phyloP scores from a whole-genome alignment of 2,888 invertebrate species.

The Torymus aiolomorphi region DNA sequence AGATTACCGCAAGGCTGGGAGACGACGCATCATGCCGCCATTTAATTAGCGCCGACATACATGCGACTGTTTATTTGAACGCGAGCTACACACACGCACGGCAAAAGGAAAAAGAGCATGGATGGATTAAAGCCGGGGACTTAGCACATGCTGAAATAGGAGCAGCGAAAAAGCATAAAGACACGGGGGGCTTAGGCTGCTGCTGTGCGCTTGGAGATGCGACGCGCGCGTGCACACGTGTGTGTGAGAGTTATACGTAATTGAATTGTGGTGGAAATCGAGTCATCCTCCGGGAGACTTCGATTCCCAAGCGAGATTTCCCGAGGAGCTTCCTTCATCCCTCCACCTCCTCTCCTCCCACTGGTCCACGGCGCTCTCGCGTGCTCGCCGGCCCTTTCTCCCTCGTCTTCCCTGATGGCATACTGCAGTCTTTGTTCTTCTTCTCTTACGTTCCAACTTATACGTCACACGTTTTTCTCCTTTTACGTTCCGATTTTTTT shows the following conservation, averaged over 20 bases:
- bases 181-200: constrained; percentile 14
- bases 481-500: not conserved
- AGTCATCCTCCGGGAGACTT: constrained; percentile 62
- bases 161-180: constrained; percentile 22
- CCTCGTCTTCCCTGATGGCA: constrained; percentile 13
- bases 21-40: too few relatives aligned
- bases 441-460: not conserved
- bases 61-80: not conserved
- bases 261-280: constrained; percentile 64
- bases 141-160: constrained; percentile 28
- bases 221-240: not conserved
- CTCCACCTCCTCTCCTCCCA: constrained; percentile 1
- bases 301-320: constrained; percentile 61
- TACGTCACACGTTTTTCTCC: not conserved
- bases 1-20: too few relatives aligned
- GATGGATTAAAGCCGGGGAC: constrained; percentile 21
- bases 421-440: not conserved
- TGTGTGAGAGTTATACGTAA: constrained; percentile 58
- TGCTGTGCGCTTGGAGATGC: constrained; percentile 27
- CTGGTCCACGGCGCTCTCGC: not conserved
- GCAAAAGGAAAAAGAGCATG: not conserved
- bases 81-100: not conserved
- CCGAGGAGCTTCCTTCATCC: constrained; percentile 53
- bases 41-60: too few relatives aligned
- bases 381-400: constrained; percentile 22